Evolutionary conservation across 2,888 invertebrate species (phyloP).

Genomic region (Salpingus planirostris): DNA sequence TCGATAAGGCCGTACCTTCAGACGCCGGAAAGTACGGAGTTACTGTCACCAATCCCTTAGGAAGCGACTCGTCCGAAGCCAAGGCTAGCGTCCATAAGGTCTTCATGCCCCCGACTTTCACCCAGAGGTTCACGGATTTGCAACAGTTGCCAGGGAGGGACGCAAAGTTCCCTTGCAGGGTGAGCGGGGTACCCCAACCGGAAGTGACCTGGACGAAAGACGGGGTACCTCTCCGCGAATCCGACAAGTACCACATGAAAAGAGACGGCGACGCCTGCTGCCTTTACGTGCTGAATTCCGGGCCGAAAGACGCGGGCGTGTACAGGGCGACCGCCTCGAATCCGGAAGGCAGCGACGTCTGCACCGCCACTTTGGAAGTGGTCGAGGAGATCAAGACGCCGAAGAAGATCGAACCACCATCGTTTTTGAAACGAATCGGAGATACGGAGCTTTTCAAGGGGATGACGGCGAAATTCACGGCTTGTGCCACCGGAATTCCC

Average conservation of each 20-base stretch:
- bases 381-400: constrained; percentile 70
- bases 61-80: constrained; percentile 61
- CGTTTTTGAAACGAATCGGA: constrained; percentile 82
- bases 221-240: constrained; percentile 59
- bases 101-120: constrained; percentile 71
- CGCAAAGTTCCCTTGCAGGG: constrained; percentile 74
- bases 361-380: constrained; percentile 65
- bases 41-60: constrained; percentile 64
- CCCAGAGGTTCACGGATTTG: constrained; percentile 61
- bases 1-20: constrained; percentile 57
- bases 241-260: constrained; percentile 65
- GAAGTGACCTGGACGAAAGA: constrained; percentile 83
- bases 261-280: constrained; percentile 73
- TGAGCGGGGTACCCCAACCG: constrained; percentile 74
- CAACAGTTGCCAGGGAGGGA: constrained; percentile 69
- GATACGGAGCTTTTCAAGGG: constrained; percentile 80
- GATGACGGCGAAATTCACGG: constrained; percentile 89
- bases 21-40: constrained; percentile 78
- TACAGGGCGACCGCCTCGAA: constrained; percentile 75
- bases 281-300: constrained; percentile 63
- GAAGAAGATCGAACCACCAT: constrained; percentile 72
- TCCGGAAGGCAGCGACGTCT: constrained; percentile 68
- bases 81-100: constrained; percentile 70
- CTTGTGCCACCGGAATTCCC: constrained; percentile 78
- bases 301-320: constrained; percentile 57